phyloP scores from a whole-genome alignment of 2,113 vertebrate genomes.

The Miniopterus natalensis region DNA sequence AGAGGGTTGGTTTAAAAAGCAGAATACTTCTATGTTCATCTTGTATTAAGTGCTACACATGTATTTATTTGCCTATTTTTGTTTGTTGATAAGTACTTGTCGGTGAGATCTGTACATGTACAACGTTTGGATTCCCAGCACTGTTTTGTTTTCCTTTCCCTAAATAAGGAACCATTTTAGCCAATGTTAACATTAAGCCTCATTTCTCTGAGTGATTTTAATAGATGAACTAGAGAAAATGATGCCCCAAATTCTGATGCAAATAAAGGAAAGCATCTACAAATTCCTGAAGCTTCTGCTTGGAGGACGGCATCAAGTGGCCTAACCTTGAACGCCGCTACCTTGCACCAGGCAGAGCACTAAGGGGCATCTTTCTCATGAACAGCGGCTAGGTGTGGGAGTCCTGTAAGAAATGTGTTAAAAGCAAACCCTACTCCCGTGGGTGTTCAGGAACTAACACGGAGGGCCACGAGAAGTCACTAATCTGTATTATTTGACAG shows the following conservation, averaged over 20 bases:
- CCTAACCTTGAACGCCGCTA: background rate
- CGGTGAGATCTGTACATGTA: background rate
- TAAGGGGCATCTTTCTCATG: background rate
- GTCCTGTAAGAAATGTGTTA: background rate
- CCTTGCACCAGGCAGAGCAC: background rate
- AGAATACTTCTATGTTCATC: background rate
- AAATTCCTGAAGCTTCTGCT: background rate
- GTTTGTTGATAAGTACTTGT: background rate
- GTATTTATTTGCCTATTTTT: background rate
- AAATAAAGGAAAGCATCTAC: background rate
- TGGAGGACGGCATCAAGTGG: background rate
- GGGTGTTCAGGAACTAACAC: background rate
- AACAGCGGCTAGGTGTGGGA: background rate
- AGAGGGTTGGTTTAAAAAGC: background rate
- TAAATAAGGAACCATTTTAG: background rate
- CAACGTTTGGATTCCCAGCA: background rate
- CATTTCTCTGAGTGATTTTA: conserved; percentile 24
- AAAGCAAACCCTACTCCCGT: background rate
- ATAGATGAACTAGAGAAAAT: background rate
- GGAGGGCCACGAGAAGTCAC: background rate
- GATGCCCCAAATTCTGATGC: background rate
- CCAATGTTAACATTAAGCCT: background rate
- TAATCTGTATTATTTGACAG: background rate
- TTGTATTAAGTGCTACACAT: background rate
- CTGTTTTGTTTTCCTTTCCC: background rate